Conservation (phyloP, 2,797 vertebrate species). For the Hyperoplus lanceolatus region DNA sequence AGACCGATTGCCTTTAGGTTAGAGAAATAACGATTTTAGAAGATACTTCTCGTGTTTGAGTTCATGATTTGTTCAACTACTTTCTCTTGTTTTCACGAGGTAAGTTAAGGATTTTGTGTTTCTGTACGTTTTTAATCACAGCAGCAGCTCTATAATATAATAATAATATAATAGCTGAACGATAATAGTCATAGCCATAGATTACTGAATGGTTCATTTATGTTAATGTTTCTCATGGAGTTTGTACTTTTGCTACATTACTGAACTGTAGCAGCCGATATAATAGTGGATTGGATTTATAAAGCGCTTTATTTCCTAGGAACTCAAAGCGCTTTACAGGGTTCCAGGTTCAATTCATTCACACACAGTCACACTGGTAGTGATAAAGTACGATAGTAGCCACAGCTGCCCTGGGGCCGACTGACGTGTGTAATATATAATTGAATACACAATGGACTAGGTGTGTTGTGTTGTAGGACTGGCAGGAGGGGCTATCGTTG, state of each 20-base stretch:
- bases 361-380: too few relatives aligned
- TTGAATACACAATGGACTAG: not conserved
- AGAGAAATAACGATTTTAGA: constrained; percentile 17
- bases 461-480: not conserved
- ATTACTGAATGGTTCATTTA: too few relatives aligned
- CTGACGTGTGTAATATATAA: too few relatives aligned
- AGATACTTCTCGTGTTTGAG: constrained; percentile 1
- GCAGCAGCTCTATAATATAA: not conserved
- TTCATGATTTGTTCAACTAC: constrained; percentile 32
- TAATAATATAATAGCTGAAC: not conserved
- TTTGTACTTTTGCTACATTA: too few relatives aligned
- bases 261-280: too few relatives aligned
- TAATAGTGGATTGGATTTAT: too few relatives aligned
- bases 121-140: not conserved
- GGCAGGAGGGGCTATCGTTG: not conserved
- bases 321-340: too few relatives aligned
- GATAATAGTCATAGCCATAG: not conserved
- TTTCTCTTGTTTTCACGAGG: not conserved
- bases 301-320: too few relatives aligned
- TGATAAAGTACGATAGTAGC: too few relatives aligned
- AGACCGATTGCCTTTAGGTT: constrained; percentile 41
- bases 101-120: constrained; percentile 5
- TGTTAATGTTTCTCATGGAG: too few relatives aligned
- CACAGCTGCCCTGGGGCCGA: too few relatives aligned
- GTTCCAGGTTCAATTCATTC: too few relatives aligned